Percentiles rank a stretch among this genome's conserved stretches.
Evolutionary conservation across 2,888 invertebrate genomes (phyloP).

Genomic region (Ceramica pisi): DNA sequence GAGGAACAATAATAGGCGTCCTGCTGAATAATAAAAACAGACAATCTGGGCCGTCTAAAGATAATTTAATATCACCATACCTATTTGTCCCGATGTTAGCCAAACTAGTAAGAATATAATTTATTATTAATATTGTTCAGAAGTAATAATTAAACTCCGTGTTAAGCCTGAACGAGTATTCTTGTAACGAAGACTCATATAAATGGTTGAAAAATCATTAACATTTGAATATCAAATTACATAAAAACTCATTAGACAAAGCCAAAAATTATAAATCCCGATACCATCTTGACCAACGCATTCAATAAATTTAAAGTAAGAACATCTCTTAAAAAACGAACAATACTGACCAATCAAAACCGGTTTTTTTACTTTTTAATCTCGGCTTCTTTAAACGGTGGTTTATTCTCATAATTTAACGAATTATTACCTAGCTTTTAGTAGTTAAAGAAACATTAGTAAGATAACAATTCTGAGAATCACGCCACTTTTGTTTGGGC

Average conservation of each 20-base stretch:
- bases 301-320: conserved; percentile 72
- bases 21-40: conserved; percentile 22
- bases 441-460: conserved; percentile 78
- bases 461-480: conserved; percentile 85
- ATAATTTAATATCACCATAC: conserved; percentile 37
- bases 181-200: conserved; percentile 6
- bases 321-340: conserved; percentile 45
- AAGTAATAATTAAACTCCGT: conserved; percentile 30
- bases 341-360: conserved; percentile 63
- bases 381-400: conserved; percentile 66
- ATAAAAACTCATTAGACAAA: conserved; percentile 60
- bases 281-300: conserved; percentile 65
- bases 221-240: conserved; percentile 56
- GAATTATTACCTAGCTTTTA: conserved; percentile 81
- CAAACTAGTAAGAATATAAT: conserved; percentile 11
- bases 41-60: background rate
- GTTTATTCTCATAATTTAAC: conserved; percentile 76
- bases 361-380: conserved; percentile 51
- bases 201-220: conserved; percentile 50
- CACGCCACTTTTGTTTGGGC: conserved; percentile 75
- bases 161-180: conserved; percentile 17
- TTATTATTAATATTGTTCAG: conserved; percentile 34
- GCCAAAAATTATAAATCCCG: conserved; percentile 51
- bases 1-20: conserved; percentile 3
- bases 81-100: conserved; percentile 12